Evolutionary conservation across 2,888 invertebrate genomes (phyloP), one percentile per base, ranked within the genome.

Genomic region (Chironomus tentans): DNA sequence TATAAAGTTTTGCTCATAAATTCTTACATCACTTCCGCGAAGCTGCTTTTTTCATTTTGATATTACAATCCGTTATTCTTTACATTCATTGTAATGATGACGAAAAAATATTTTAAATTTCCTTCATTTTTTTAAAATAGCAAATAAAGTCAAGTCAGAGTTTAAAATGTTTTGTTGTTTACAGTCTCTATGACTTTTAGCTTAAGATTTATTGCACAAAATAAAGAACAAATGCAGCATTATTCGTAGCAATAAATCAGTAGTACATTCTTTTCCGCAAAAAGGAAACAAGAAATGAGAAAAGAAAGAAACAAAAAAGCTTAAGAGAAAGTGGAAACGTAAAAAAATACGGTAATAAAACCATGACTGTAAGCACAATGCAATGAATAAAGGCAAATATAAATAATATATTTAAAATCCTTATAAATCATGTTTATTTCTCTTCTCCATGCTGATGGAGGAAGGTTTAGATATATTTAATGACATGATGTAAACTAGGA

Each of bases 221-320:
- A 65, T 65, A 65, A 65, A 65, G 65, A 65, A 65, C 65, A 65
- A 65, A 65, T 65, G 65, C 65, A 65, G 65, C 65, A 65, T 65
- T 65, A 65, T 65, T 65, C 65, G 22, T 65, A 24, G 24, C 65
- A 65, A 65, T 65, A 65, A 65, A 65, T 65, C 65, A 65, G 65
- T 10, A 21, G 65, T 24, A 65, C 21, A 21, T 65, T 65, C 24
- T 22, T 24, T 65, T 21, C 65, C 21, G 21, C 13, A 24, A 62
- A 62, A 65, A 22, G 5, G 65, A 7, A 13, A 65, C 21, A 24
- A 13, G 21, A 21, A 65, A 24, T 13, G 24, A 65, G 65, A 65
- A 65, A 18, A 5, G 50, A 56, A 15, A 56, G 18, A 56, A 56
- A 50, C 13, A 56, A 56, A 56, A 18, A 56, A 56, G 18, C 56